phyloP scores from a whole-genome alignment of 1,140 invertebrate genomes.

The Leptinotarsa defecta region DNA sequence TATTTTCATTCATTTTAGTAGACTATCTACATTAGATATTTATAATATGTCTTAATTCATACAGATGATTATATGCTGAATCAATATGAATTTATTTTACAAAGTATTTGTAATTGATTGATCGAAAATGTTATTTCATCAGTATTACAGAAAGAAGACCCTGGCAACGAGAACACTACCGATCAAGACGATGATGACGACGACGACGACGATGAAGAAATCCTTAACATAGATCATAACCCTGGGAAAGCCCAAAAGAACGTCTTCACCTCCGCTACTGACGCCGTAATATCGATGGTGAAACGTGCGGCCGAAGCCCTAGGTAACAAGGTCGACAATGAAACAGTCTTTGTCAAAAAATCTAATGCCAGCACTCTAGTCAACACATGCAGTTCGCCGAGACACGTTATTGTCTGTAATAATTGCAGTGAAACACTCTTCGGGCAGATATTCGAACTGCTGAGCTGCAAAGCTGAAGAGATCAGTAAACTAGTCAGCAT shows the following conservation, averaged over 20 bases:
- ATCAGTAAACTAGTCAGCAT: slow-evolving; percentile 63
- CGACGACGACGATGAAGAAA: slow-evolving; percentile 60
- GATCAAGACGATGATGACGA: slow-evolving; percentile 70
- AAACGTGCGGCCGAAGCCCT: slow-evolving; percentile 85
- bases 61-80: too few species aligned
- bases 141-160: slow-evolving; percentile 78
- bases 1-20: too few species aligned
- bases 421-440: slow-evolving; percentile 71
- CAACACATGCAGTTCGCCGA: slow-evolving; percentile 64
- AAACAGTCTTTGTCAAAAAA: slow-evolving; percentile 45
- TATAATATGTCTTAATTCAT: too few species aligned
- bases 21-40: too few species aligned
- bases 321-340: slow-evolving; percentile 67
- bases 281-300: slow-evolving; percentile 85
- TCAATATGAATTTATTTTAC: too few species aligned
- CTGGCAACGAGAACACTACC: slow-evolving; percentile 57
- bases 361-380: slow-evolving; percentile 43
- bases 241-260: slow-evolving; percentile 61
- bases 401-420: slow-evolving; percentile 71
- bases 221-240: neutral
- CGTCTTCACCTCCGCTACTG: slow-evolving; percentile 81
- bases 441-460: slow-evolving; percentile 64
- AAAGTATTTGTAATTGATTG: too few species aligned
- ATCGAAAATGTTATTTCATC: neutral
- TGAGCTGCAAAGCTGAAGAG: slow-evolving; percentile 66